Conservation (phyloP, 2,888 invertebrate species). For the Tridacna crocea region DNA sequence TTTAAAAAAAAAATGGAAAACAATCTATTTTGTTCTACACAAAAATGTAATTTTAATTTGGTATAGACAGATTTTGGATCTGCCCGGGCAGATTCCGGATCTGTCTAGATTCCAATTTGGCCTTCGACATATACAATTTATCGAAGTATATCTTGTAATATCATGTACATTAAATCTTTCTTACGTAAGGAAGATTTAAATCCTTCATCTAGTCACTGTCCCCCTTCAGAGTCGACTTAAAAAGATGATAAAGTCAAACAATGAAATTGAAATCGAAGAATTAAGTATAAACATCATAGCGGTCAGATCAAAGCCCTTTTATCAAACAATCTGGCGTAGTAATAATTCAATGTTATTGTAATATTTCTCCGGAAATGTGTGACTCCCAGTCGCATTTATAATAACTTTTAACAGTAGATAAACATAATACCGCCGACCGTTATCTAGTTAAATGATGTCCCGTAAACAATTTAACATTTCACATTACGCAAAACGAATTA, state of each 20-base stretch:
- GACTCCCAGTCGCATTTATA: slow-evolving; percentile 32
- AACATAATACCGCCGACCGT: slow-evolving; percentile 28
- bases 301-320: slow-evolving; percentile 49
- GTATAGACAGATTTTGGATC: no score
- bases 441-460: slow-evolving; percentile 41
- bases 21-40: no score
- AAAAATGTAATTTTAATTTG: no score
- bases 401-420: slow-evolving; percentile 37
- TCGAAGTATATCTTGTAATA: background rate
- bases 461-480: slow-evolving; percentile 41
- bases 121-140: no score
- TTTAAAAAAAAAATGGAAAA: no score
- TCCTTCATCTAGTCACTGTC: slow-evolving; percentile 11
- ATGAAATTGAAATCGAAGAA: slow-evolving; percentile 45
- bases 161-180: background rate
- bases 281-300: slow-evolving; percentile 17
- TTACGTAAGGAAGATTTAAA: slow-evolving; percentile 6
- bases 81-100: no score
- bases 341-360: slow-evolving; percentile 42
- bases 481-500: slow-evolving; percentile 34
- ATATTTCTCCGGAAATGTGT: slow-evolving; percentile 47
- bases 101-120: no score
- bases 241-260: slow-evolving; percentile 43
- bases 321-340: slow-evolving; percentile 28
- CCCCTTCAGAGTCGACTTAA: slow-evolving; percentile 5